A percentile compares a stretch with the other conserved stretches of the same genome.
Conservation (phyloP, 2,113 vertebrate species). For the Neodontobutis hainanensis region DNA sequence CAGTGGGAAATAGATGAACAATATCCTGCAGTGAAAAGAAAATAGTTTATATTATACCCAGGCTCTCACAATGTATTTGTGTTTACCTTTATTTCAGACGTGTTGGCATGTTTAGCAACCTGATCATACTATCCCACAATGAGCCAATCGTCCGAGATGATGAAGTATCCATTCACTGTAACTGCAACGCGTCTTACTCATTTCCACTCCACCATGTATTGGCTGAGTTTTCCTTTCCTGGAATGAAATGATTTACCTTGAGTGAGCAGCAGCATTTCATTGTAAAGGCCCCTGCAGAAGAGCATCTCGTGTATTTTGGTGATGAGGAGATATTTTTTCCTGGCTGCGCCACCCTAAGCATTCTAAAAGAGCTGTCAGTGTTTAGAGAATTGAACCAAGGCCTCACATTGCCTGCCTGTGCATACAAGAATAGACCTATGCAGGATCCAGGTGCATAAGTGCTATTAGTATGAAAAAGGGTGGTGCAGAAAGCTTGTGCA, state of each 20-base stretch:
- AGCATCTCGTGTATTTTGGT: slow-evolving; percentile 19
- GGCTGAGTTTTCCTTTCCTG: slow-evolving; percentile 13
- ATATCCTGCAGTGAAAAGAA: slow-evolving; percentile 1
- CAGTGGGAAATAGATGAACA: not conserved
- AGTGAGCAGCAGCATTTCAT: slow-evolving; percentile 31
- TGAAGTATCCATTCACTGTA: slow-evolving; percentile 19
- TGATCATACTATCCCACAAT: slow-evolving; percentile 21
- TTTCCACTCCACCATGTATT: slow-evolving; percentile 11
- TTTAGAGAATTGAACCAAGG: slow-evolving; percentile 5
- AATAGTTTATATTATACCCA: slow-evolving; percentile 8
- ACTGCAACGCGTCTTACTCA: slow-evolving; percentile 15
- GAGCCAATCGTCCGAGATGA: slow-evolving; percentile 25
- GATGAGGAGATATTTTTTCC: slow-evolving; percentile 24
- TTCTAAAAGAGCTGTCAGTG: slow-evolving; percentile 14
- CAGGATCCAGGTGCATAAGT: too few relatives aligned
- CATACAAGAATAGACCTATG: too few relatives aligned
- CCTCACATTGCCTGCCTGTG: not conserved
- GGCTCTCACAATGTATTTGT: slow-evolving; percentile 1
- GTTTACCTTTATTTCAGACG: slow-evolving; percentile 1
- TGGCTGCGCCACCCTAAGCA: slow-evolving; percentile 5
- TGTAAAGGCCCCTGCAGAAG: slow-evolving; percentile 14
- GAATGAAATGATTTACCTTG: slow-evolving; percentile 33
- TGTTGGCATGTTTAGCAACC: slow-evolving; percentile 27
- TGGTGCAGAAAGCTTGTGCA: too few relatives aligned
- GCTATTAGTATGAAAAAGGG: too few relatives aligned